Evolutionary conservation across 1,140 invertebrate genomes (phyloP), one percentile per base, ranked within the genome.

Genomic region (Portunus trituberculatus): DNA sequence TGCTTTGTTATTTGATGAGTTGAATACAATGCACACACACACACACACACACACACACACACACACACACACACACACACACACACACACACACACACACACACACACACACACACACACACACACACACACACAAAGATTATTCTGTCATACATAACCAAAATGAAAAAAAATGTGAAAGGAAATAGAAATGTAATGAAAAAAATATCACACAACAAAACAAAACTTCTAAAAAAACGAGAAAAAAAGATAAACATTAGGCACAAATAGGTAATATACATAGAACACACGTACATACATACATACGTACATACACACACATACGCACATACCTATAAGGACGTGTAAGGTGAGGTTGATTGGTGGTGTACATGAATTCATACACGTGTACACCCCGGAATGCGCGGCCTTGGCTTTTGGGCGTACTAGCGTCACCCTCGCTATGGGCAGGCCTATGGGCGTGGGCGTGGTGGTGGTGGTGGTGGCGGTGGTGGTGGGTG

Each of bases 261-360:
- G 1, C 25, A 48, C 45, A 39, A 10, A 39, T 14, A 39, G 52
- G 39, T n/a, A 39, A 14, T 25, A 29, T 16, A 31, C 46, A 59
- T 16, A 28, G 3, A 59, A 88, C 93, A 52, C 39, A 59, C 48
- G 31, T 6, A 93, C 92, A 93, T 3, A 48, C 48, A 59, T 6
- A 52, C 31, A 52, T 4, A 86, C 20, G 10, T 4, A 86, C 20
- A 86, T 1, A 91, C 20, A 20, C 45, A 59, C 48, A 31, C 25
- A 92, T 8, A 0, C 87, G 29, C 20, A 91, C 94, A 46, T 82
- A 95, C 95, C 95, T 39, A 93, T 83, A 3, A 95, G 84, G 31
- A 95, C 95, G 48, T 95, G 95, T 20, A 95, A 87, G 16, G 95
- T 95, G 84, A 95, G 82, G 83, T 95, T 95, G n/a, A 95, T 32